Conservation (phyloP, 2,888 invertebrate genomes). For the Platypus cylindrus region DNA sequence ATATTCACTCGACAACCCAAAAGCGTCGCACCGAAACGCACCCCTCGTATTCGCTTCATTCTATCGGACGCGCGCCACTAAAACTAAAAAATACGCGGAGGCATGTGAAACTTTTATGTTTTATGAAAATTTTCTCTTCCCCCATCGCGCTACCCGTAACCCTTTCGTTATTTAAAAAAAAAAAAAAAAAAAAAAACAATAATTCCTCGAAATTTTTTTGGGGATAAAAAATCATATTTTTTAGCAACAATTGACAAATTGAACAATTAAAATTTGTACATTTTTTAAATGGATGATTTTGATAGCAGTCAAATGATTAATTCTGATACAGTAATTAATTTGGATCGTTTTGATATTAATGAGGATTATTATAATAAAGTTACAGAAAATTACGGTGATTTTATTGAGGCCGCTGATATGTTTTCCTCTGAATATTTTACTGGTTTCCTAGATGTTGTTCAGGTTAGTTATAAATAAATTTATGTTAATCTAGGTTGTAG, state of each 20-base stretch:
- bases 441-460: constrained; percentile 23
- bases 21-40: constrained; percentile 9
- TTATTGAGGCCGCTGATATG: constrained; percentile 18
- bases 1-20: constrained; percentile 10
- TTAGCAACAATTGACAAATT: too few species aligned
- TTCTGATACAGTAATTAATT: constrained; percentile 14
- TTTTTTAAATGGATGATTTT: constrained; percentile 17
- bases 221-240: too few species aligned
- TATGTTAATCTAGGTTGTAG: too few species aligned
- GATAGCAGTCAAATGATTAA: constrained; percentile 14
- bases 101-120: constrained; percentile 10
- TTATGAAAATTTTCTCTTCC: too few species aligned
- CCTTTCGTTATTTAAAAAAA: too few species aligned
- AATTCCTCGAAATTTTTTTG: too few species aligned
- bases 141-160: too few species aligned
- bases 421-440: constrained; percentile 27
- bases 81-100: constrained; percentile 7
- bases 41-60: too few species aligned
- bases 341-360: constrained; percentile 18
- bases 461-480: too few species aligned
- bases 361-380: constrained; percentile 10
- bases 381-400: constrained; percentile 6
- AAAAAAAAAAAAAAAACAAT: too few species aligned
- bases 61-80: too few species aligned
- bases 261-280: too few species aligned